Percentiles rank a stretch among this genome's conserved stretches.
Evolutionary conservation across 1,140 invertebrate species (phyloP).

Genomic region (Plectus sambesii): DNA sequence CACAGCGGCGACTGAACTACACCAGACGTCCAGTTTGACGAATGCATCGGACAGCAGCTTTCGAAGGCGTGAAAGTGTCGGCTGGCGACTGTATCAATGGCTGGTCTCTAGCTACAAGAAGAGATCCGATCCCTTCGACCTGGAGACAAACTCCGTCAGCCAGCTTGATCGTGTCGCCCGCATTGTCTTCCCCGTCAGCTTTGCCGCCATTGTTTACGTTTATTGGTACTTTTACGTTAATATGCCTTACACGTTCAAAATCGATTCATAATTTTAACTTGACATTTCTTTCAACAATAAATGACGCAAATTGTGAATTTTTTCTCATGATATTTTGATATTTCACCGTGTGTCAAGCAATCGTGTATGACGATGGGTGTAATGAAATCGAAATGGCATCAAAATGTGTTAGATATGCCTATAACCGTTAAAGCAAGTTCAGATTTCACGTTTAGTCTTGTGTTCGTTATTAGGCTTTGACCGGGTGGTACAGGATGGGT

Average conservation of each 20-base stretch:
- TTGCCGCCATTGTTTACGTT: slow-evolving; percentile 20
- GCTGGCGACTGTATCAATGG: slow-evolving; percentile 26
- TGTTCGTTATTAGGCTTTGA: too few species aligned
- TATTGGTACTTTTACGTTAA: slow-evolving; percentile 28
- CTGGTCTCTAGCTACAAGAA: slow-evolving; percentile 19
- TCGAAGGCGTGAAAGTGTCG: slow-evolving; percentile 21
- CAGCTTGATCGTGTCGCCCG: slow-evolving; percentile 18
- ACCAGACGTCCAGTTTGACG: too few species aligned
- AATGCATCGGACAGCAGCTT: too few species aligned
- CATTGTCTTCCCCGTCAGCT: slow-evolving; percentile 17
- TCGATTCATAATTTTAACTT: slow-evolving; percentile 9
- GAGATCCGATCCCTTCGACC: slow-evolving; percentile 22
- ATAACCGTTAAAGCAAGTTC: too few species aligned
- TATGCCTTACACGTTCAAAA: slow-evolving; percentile 14
- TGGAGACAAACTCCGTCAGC: slow-evolving; percentile 20
- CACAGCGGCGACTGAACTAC: not conserved
- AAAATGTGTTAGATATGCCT: too few species aligned
- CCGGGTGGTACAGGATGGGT: too few species aligned
- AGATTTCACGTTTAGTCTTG: too few species aligned
- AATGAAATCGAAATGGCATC: too few species aligned
- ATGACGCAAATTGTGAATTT: too few species aligned
- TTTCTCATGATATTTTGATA: too few species aligned
- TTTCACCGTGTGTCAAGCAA: too few species aligned
- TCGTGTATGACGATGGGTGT: too few species aligned
- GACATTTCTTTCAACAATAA: slow-evolving; percentile 4